Evolutionary conservation across 2,113 vertebrate species (phyloP).

Genomic region (Tyrannus savana): DNA sequence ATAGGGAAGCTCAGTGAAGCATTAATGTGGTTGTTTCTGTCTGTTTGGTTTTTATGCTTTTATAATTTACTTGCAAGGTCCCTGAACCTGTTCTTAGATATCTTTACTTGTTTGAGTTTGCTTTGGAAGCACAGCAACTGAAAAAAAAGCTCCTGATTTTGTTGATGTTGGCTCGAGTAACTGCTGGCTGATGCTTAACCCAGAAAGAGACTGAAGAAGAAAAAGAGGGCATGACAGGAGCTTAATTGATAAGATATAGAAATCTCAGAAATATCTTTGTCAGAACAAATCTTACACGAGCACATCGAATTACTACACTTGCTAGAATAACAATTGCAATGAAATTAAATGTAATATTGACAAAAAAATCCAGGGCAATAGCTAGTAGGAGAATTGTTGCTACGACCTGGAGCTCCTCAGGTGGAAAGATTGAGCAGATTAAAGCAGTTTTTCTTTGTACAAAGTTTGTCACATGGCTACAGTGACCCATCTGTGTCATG

Average conservation of each 20-base stretch:
- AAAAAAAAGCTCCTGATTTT: not conserved
- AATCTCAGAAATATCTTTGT: constrained; percentile 14
- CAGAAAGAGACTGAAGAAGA: not conserved
- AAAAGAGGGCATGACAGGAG: constrained; percentile 9
- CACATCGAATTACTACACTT: not conserved
- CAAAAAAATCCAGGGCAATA: not conserved
- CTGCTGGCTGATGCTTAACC: not conserved
- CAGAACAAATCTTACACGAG: not conserved
- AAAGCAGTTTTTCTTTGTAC: not conserved
- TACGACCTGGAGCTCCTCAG: not conserved
- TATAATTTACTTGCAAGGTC: not conserved
- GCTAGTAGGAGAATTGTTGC: not conserved
- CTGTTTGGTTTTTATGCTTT: not conserved
- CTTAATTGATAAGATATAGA: not conserved
- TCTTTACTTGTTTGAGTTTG: constrained; percentile 15
- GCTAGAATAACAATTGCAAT: not conserved
- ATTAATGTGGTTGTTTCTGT: not conserved
- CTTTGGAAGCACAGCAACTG: constrained; percentile 21
- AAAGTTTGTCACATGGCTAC: not conserved
- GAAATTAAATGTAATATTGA: not conserved
- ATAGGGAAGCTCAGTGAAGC: not conserved
- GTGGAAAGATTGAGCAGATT: not conserved
- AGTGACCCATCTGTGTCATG: not conserved
- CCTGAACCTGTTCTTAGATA: constrained; percentile 16
- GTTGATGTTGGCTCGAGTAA: constrained; percentile 27